phyloP scores from a whole-genome alignment of 37 sponge, comb jelly and placozoan species.

The Tethya wilhelma region DNA sequence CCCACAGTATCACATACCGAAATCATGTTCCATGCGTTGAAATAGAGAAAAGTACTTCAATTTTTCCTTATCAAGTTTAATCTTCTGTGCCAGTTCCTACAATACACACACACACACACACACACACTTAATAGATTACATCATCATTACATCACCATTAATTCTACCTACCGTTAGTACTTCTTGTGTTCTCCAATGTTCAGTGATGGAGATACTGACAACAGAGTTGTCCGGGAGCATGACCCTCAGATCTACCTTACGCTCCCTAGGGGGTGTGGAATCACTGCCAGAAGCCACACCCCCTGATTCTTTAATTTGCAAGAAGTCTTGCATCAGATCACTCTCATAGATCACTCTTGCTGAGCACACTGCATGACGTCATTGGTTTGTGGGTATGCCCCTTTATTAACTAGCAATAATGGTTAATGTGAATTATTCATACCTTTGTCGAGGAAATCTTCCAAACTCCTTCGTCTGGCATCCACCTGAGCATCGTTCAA shows the following conservation, averaged over 20 bases:
- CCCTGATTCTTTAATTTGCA: constrained; percentile 23
- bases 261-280: constrained; percentile 9
- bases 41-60: constrained; percentile 69
- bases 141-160: neutral
- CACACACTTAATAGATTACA: neutral
- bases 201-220: constrained; percentile 37
- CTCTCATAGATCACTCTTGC: constrained; percentile 79
- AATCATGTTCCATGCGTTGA: constrained; percentile 29
- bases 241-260: constrained; percentile 39
- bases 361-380: constrained; percentile 55
- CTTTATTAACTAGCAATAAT: too few relatives aligned
- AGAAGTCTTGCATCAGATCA: constrained; percentile 86
- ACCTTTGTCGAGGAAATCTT: constrained; percentile 94
- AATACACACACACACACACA: neutral
- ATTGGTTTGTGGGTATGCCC: neutral
- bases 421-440: too few relatives aligned
- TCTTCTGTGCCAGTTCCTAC: constrained; percentile 47
- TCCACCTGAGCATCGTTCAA: constrained; percentile 88
- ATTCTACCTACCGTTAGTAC: constrained; percentile 49
- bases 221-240: constrained; percentile 45
- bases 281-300: neutral
- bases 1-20: constrained; percentile 55
- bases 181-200: constrained; percentile 44
- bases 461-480: constrained; percentile 80
- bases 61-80: constrained; percentile 37